Base-by-base conservation (phyloP, 37 sponge, comb jelly and placozoan genomes). In the Haliclona indistincta region DNA sequence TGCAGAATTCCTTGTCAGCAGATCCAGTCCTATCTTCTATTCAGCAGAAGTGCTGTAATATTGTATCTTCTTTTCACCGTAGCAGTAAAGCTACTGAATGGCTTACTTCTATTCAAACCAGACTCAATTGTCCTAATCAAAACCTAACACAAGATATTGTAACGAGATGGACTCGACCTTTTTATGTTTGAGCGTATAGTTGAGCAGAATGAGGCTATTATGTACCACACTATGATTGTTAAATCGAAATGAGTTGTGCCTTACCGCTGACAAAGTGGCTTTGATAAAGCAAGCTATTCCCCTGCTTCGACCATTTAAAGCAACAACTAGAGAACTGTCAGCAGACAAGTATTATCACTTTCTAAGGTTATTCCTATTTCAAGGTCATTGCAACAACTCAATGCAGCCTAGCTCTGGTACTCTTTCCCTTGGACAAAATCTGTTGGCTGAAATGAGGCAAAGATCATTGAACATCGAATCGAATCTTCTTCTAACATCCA, bases 301-400 rank as follows among this genome's bases (percentile, higher is more conserved):
- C 7, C 15, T 66, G 22, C 38, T 66, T 6, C 8, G 19, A 17
- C 67, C 37, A 6, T 66, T 66, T 66, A 37, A 66, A 28, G 17
- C 37, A 66, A 37, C 38, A 66, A 66, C 67, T 26, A 66, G 38
- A 66, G 67, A 66, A 66, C 13, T 39, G 10, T 66, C 67, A 36
- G 22, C 38, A 32, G 67, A 66, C 22, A 66, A 66, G n/a, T 66
- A 39, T 34, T 6, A 32, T 26, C 60, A 20, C n/a, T 20, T 6
- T 6, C n/a, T 26, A 58, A n/a, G n/a, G n/a, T n/a, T n/a, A n/a
- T n/a, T n/a, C n/a, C n/a, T n/a, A n/a, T n/a, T n/a, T n/a, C n/a
- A n/a, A n/a, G n/a, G n/a, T n/a, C n/a, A n/a, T n/a, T n/a, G n/a
- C n/a, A n/a, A n/a, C n/a, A n/a, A n/a, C n/a, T n/a, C 60, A 58